These are phyloP conservation scores for Girardia tigrina DNA, from an alignment of 2,888 invertebrate genomes.

Conservation along the genomic window DNA sequence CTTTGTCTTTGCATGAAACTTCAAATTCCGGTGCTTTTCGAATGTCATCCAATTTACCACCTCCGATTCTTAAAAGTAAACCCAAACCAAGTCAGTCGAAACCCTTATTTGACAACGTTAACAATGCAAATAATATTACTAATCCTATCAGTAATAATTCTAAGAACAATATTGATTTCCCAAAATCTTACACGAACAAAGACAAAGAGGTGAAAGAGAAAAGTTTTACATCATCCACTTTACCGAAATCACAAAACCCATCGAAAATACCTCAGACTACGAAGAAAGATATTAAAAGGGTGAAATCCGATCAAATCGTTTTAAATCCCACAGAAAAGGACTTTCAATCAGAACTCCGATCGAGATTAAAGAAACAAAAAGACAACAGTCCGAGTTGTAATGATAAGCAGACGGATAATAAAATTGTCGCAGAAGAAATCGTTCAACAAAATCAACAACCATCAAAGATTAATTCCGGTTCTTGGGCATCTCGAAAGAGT, in stretches of 20 bases:
- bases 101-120: background rate
- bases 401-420: background rate
- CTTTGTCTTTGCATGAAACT: background rate
- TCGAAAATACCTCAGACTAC: slow-evolving; percentile 13
- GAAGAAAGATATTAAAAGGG: background rate
- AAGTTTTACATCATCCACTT: background rate
- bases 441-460: too few relatives aligned
- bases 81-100: background rate
- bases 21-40: background rate
- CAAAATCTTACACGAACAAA: background rate
- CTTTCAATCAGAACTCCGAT: slow-evolving; percentile 7
- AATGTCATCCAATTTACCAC: background rate
- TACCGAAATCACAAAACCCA: slow-evolving; percentile 5
- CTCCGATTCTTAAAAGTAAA: slow-evolving; percentile 13
- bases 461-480: background rate
- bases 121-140: background rate
- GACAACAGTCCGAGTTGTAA: background rate
- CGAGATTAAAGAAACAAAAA: background rate
- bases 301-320: background rate
- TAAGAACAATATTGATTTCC: too few relatives aligned
- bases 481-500: background rate
- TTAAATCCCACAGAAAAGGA: background rate
- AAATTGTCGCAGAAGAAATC: background rate
- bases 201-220: background rate
- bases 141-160: background rate